phyloP scores from a whole-genome alignment of 2,888 invertebrate species.

The Seira ritae region DNA sequence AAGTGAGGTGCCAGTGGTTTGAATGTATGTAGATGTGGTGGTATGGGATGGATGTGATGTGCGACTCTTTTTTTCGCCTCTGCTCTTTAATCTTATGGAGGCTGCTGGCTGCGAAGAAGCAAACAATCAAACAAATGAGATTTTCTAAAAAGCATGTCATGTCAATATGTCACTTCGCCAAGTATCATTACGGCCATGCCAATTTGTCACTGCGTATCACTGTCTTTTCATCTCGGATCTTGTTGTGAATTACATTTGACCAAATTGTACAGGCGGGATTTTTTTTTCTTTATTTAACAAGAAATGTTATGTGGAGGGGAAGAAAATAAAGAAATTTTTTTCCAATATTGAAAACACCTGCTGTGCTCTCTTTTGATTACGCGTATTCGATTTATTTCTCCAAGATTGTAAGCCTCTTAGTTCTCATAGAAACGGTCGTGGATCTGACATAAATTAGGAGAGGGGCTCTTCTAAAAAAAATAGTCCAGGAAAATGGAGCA shows the following conservation, averaged over 20 bases:
- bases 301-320: too few relatives aligned
- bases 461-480: not conserved
- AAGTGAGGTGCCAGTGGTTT: too few relatives aligned
- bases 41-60: too few relatives aligned
- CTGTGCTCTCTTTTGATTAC: conserved; percentile 7
- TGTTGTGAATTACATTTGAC: too few relatives aligned
- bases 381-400: conserved; percentile 14
- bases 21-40: too few relatives aligned
- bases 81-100: conserved; percentile 34
- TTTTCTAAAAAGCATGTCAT: not conserved
- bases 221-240: not conserved
- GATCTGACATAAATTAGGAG: conserved; percentile 10
- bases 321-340: too few relatives aligned
- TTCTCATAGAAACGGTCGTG: not conserved
- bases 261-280: too few relatives aligned
- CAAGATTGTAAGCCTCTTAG: not conserved
- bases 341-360: conserved; percentile 16
- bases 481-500: not conserved
- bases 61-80: not conserved
- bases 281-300: too few relatives aligned
- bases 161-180: not conserved
- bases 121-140: conserved; percentile 14
- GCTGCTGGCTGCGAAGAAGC: conserved; percentile 76
- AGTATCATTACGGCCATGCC: not conserved
- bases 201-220: not conserved